Conservation (phyloP, 2,113 vertebrate species). For the Prochilodus magdalenae region DNA sequence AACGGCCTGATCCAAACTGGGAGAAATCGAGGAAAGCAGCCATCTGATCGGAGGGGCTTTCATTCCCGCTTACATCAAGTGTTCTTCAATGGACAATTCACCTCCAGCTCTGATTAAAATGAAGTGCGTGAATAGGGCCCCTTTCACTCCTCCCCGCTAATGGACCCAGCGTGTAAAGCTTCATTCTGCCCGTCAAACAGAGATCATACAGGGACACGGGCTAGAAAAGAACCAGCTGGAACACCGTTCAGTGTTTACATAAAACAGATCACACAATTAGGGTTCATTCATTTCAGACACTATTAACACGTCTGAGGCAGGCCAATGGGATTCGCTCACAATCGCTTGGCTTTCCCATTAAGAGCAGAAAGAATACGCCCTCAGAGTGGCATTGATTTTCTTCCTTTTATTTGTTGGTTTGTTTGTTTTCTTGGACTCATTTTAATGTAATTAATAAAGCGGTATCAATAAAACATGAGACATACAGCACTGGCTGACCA, state of each 20-base stretch:
- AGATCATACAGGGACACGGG: slow-evolving; percentile 32
- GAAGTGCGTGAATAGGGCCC: slow-evolving; percentile 46
- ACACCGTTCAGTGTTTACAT: slow-evolving; percentile 28
- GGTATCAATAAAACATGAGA: not conserved
- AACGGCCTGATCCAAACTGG: not conserved
- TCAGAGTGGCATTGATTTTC: not conserved
- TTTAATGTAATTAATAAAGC: not conserved
- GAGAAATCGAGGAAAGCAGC: not conserved
- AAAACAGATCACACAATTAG: slow-evolving; percentile 28
- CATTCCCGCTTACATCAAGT: slow-evolving; percentile 38
- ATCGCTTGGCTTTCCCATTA: slow-evolving; percentile 18
- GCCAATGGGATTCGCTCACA: slow-evolving; percentile 12
- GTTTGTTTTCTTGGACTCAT: not conserved
- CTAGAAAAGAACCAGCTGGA: slow-evolving; percentile 46
- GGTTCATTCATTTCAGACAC: not conserved
- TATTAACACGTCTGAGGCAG: slow-evolving; percentile 38
- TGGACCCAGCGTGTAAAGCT: slow-evolving; percentile 44
- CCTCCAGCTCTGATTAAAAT: slow-evolving; percentile 50
- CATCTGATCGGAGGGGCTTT: slow-evolving; percentile 39
- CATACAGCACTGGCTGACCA: not conserved
- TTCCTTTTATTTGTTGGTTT: not conserved
- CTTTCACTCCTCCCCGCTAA: slow-evolving; percentile 48
- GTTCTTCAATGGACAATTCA: slow-evolving; percentile 45
- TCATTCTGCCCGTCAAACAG: slow-evolving; percentile 33
- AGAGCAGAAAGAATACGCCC: slow-evolving; percentile 8